A percentile compares a stretch with the other conserved stretches of the same genome.
Conservation (phyloP, 2,888 invertebrate genomes). For the Notocelia uddmanniana region DNA sequence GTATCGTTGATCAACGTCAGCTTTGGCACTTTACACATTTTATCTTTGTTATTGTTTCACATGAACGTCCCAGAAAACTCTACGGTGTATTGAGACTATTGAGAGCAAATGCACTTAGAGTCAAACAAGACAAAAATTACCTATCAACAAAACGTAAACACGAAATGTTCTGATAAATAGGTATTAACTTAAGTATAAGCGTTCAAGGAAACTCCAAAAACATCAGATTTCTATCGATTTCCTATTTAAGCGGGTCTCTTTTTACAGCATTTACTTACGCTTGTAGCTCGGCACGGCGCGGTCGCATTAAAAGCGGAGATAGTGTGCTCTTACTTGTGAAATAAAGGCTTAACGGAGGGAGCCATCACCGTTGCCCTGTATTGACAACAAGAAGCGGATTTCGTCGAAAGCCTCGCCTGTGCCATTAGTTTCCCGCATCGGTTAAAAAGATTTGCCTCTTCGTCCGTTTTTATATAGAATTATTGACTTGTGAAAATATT, state of each 20-base stretch:
- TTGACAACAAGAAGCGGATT: conserved; percentile 86
- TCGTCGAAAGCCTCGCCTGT: conserved; percentile 83
- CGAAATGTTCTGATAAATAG: not conserved
- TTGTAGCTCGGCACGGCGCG: conserved; percentile 60
- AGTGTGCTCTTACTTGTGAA: conserved; percentile 79
- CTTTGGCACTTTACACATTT: conserved; percentile 32
- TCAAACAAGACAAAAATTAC: not conserved
- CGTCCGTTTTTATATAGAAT: conserved; percentile 78
- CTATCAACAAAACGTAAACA: not conserved
- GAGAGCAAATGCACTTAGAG: not conserved
- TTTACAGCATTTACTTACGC: conserved; percentile 70
- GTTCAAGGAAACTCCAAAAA: conserved; percentile 6
- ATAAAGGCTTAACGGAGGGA: conserved; percentile 83
- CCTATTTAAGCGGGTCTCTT: conserved; percentile 58
- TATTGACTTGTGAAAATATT: conserved; percentile 78
- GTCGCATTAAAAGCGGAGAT: conserved; percentile 78
- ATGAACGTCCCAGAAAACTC: conserved; percentile 27
- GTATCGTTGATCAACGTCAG: conserved; percentile 45
- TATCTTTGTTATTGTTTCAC: conserved; percentile 40
- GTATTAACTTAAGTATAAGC: not conserved
- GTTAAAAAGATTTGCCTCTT: conserved; percentile 84
- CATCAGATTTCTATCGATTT: conserved; percentile 56
- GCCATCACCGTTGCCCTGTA: conserved; percentile 83
- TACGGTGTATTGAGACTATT: conserved; percentile 4
- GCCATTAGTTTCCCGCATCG: conserved; percentile 85